These are phyloP conservation scores for Drosophila borborema DNA, from an alignment of 2,888 invertebrate species.

Conservation along the genomic window DNA sequence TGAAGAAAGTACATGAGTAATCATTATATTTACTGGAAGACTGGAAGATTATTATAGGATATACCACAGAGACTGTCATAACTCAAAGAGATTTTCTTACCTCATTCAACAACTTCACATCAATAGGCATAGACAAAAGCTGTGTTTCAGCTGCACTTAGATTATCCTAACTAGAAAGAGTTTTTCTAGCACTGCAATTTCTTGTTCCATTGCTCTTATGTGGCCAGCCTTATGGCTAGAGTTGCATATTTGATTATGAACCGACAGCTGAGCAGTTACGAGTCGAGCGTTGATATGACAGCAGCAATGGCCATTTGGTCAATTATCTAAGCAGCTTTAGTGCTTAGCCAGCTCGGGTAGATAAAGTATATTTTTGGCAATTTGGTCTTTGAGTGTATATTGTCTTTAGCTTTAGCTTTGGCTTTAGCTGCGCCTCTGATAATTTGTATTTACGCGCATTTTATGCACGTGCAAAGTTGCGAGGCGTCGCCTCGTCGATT, in stretches of 20 bases:
- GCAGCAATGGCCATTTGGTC: neutral
- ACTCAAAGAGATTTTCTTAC: too few species aligned
- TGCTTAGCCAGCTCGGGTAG: neutral
- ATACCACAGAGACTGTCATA: too few species aligned
- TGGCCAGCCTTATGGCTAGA: neutral
- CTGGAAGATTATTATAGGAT: too few species aligned
- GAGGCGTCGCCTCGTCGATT: neutral
- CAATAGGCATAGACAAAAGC: too few species aligned
- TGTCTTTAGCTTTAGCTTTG: neutral
- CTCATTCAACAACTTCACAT: too few species aligned
- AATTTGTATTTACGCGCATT: constrained; percentile 54
- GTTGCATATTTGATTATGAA: neutral
- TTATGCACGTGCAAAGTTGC: constrained; percentile 39
- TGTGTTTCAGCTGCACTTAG: too few species aligned
- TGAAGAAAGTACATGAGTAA: too few species aligned
- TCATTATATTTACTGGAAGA: too few species aligned
- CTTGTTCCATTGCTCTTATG: too few species aligned
- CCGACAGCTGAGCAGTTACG: neutral
- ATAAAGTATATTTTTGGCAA: constrained; percentile 9
- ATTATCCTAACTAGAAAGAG: neutral
- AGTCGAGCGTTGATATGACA: too few species aligned
- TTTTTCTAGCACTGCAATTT: neutral
- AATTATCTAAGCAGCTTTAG: constrained; percentile 8
- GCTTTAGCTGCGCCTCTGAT: constrained; percentile 2
- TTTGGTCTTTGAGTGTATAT: constrained; percentile 15